phyloP scores from a whole-genome alignment of 2,113 vertebrate genomes.

The Xenus cinereus region DNA sequence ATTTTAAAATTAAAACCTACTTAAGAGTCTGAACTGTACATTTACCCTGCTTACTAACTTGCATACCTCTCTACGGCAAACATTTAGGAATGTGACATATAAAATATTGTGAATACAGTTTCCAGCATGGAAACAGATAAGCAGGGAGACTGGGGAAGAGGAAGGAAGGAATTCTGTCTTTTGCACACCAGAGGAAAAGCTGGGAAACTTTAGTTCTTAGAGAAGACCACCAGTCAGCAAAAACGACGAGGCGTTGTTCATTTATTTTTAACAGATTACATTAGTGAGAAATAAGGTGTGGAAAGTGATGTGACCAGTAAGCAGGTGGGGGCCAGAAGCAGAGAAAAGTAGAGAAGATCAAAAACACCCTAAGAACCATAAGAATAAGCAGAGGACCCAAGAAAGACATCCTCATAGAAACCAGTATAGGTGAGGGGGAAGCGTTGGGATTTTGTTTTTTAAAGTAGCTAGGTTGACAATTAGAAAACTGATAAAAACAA shows the following conservation, averaged over 20 bases:
- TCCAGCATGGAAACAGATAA: background rate
- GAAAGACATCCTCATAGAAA: background rate
- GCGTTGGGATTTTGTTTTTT: background rate
- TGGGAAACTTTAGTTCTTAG: background rate
- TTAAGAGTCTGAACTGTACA: background rate
- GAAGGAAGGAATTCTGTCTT: background rate
- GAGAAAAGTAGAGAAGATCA: background rate
- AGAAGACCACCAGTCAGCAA: background rate
- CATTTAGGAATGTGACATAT: background rate
- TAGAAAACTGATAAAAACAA: background rate
- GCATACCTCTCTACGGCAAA: background rate
- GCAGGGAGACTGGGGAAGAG: background rate
- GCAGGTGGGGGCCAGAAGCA: background rate
- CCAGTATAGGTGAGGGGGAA: background rate
- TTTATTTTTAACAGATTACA: background rate
- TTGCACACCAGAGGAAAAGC: background rate
- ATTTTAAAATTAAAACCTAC: background rate
- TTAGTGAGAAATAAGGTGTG: background rate
- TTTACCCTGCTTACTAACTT: background rate
- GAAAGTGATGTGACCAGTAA: background rate
- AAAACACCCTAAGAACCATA: accelerated
- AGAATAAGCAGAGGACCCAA: background rate
- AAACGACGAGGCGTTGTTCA: background rate
- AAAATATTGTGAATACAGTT: background rate
- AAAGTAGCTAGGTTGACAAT: background rate